Evolutionary conservation across 1,140 invertebrate genomes (phyloP), one percentile per base, ranked within the genome.

Genomic region (Mya arenaria): DNA sequence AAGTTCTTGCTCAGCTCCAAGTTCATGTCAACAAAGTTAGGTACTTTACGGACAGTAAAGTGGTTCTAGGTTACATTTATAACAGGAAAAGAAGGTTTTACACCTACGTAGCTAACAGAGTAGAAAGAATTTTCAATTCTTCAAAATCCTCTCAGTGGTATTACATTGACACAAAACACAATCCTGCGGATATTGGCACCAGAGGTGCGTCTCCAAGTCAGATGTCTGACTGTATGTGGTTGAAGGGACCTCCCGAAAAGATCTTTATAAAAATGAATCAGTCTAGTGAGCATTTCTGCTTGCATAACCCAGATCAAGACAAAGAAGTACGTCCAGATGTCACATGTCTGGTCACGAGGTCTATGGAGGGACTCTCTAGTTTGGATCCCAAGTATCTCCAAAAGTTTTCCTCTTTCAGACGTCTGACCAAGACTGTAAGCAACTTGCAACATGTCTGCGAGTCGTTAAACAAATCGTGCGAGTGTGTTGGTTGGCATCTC

Each of bases 11-110:
- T 13, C 28, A 63, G 1, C 13, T 75, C 5, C 4, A 83, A 19
- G 39, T 83, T 32, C 0, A 62, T 0, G 92, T 92, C 84, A 89
- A 58, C 60, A 15, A n/a, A 15, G 34, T 39, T 10, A 79, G 39
- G 36, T 79, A 39, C 48, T 83, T 58, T 44, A 75, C 48, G 4
- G 71, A 77, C 52, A 75, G 63, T 34, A 44, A 60, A 36, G 55
- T 58, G n/a, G 62, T 80, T 37, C 30, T 69, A 19, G 77, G 63
- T 4, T 81, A 81, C 39, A 60, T 81, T 36, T 30, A 62, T 34
- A 82, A 82, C 28, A 41, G 25, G 3, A 74, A 44, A 4, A 15
- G 80, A 1, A 69, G 71, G 3, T 82, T 82, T 52, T 69, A 75
- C 39, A 62, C 36, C 17, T 80, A 84, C 60, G 74, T 84, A 3